phyloP scores from a whole-genome alignment of 2,113 vertebrate genomes.

The Gopherus evgoodei region DNA sequence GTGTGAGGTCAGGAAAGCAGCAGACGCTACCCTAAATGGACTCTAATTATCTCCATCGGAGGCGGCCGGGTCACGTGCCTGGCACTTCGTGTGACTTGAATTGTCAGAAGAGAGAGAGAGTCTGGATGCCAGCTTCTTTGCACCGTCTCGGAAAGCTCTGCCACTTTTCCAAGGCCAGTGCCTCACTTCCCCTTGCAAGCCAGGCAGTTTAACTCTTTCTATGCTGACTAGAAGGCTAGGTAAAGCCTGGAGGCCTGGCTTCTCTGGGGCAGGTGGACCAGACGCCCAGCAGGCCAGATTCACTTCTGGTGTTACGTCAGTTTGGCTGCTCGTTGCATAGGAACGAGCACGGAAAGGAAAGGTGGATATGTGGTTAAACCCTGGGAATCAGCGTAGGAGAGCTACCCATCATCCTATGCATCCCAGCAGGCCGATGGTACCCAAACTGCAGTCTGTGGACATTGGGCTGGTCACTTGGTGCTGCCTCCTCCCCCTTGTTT shows the following conservation, averaged over 20 bases:
- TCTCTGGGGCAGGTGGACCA: not conserved
- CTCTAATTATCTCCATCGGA: slow-evolving; percentile 14
- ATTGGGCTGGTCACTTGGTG: not conserved
- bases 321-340: not conserved
- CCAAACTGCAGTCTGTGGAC: not conserved
- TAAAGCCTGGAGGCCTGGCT: not conserved
- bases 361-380: rapidly evolving
- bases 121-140: not conserved
- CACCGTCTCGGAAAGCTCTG: slow-evolving; percentile 22
- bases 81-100: slow-evolving; percentile 32
- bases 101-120: not conserved
- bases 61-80: not conserved
- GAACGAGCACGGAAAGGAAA: not conserved
- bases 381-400: not conserved
- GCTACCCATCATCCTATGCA: rapidly evolving
- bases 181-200: rapidly evolving
- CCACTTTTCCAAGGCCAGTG: not conserved
- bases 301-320: not conserved
- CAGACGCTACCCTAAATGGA: slow-evolving; percentile 30
- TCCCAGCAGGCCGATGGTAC: not conserved
- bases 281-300: not conserved
- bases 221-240: not conserved
- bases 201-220: not conserved
- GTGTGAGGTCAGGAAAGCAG: not conserved
- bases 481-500: not conserved